These are phyloP conservation scores for Lontra canadensis DNA, from an alignment of 2,113 vertebrate species.

Conservation along the genomic window DNA sequence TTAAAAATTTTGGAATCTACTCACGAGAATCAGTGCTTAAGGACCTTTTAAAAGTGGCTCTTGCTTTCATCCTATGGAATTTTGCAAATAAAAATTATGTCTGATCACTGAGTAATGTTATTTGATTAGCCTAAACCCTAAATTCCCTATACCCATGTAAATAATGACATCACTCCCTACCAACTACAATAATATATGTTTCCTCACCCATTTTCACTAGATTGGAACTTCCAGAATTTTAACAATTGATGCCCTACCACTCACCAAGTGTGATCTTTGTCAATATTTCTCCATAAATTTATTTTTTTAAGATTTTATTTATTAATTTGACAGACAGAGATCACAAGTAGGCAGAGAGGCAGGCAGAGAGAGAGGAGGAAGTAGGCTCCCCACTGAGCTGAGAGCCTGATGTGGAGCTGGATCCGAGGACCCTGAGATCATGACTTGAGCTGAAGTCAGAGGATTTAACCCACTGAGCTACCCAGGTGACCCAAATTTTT, in stretches of 20 bases:
- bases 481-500: too few relatives aligned
- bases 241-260: neutral
- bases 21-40: neutral
- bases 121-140: neutral
- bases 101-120: neutral
- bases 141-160: neutral
- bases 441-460: too few relatives aligned
- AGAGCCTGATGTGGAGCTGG: too few relatives aligned
- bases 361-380: too few relatives aligned
- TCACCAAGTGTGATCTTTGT: neutral
- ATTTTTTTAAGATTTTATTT: neutral
- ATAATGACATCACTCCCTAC: neutral
- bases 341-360: too few relatives aligned
- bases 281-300: neutral
- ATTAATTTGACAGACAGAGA: too few relatives aligned
- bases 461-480: too few relatives aligned
- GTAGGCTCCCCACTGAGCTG: too few relatives aligned
- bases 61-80: neutral
- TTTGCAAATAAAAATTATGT: conserved; percentile 11
- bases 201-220: neutral
- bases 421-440: too few relatives aligned
- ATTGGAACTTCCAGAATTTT: neutral
- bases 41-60: neutral
- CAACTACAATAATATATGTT: neutral
- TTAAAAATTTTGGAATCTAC: neutral